A percentile compares a stretch with the other conserved stretches of the same genome.
Conservation (phyloP, 2,888 invertebrate species). For the Drosophila flavopinicola region DNA sequence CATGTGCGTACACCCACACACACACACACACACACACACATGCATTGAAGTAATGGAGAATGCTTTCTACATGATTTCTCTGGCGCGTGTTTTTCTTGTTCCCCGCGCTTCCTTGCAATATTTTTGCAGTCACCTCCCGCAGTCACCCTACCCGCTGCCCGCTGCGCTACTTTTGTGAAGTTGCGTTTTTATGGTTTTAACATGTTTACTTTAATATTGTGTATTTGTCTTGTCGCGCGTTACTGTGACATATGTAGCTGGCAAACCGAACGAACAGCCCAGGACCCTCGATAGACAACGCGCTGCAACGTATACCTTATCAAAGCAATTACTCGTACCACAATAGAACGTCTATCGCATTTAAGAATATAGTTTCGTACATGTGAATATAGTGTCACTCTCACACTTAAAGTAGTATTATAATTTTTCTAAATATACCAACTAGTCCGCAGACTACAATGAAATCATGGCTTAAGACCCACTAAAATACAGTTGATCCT, state of each 20-base stretch:
- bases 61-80: constrained; percentile 75
- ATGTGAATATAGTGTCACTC: no score
- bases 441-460: no score
- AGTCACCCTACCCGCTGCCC: neutral
- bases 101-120: constrained; percentile 51
- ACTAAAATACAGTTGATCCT: constrained; percentile 2
- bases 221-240: constrained; percentile 76
- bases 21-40: neutral
- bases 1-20: constrained; percentile 1
- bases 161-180: constrained; percentile 56
- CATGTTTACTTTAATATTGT: constrained; percentile 80
- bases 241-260: constrained; percentile 69
- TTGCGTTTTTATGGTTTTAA: constrained; percentile 78
- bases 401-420: no score
- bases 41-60: constrained; percentile 32
- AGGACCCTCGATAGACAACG: constrained; percentile 7
- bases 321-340: neutral
- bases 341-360: neutral
- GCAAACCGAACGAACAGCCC: constrained; percentile 11
- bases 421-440: no score
- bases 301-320: neutral
- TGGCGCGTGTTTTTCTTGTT: constrained; percentile 58
- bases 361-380: no score
- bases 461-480: neutral
- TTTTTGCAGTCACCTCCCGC: constrained; percentile 31